A percentile compares a stretch with the other conserved stretches of the same genome.
These are phyloP conservation scores for Clinocottus analis DNA, from an alignment of 2,113 vertebrate genomes.

Conservation along the genomic window DNA sequence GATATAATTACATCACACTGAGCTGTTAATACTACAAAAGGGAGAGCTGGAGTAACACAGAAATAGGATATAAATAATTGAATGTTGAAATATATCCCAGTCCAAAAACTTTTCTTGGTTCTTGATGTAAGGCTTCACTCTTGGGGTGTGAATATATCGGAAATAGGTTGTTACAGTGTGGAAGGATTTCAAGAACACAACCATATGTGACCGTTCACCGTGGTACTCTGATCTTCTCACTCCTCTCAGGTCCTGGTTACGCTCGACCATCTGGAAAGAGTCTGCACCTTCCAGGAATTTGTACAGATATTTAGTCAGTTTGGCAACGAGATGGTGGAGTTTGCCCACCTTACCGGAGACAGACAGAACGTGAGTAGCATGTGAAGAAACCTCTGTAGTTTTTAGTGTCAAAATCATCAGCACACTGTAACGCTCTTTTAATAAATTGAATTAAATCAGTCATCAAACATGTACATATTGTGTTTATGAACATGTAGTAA, in stretches of 20 bases:
- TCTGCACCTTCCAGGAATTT: constrained; percentile 98
- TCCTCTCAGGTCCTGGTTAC: constrained; percentile 92
- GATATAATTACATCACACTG: constrained; percentile 2
- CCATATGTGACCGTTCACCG: constrained; percentile 24
- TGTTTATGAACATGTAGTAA: constrained; percentile 3
- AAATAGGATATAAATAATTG: not conserved
- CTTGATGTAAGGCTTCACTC: not conserved
- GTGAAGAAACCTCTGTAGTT: constrained; percentile 7
- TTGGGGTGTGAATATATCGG: not conserved
- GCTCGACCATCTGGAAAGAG: constrained; percentile 95
- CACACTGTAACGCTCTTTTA: not conserved
- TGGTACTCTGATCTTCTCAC: constrained; percentile 23
- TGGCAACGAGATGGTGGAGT: constrained; percentile 99
- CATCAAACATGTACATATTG: not conserved
- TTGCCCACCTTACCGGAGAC: constrained; percentile 98
- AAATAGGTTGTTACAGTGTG: not conserved
- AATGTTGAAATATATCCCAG: not conserved
- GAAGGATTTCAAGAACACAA: constrained; percentile 1
- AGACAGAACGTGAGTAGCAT: constrained; percentile 93
- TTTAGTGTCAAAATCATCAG: not conserved
- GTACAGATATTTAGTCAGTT: constrained; percentile 99
- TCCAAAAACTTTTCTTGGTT: not conserved
- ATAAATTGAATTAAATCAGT: not conserved
- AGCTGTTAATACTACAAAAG: not conserved
- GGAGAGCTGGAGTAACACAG: not conserved